Evolutionary conservation across 2,888 invertebrate species (phyloP).

Genomic region (Euzophera pinguis): DNA sequence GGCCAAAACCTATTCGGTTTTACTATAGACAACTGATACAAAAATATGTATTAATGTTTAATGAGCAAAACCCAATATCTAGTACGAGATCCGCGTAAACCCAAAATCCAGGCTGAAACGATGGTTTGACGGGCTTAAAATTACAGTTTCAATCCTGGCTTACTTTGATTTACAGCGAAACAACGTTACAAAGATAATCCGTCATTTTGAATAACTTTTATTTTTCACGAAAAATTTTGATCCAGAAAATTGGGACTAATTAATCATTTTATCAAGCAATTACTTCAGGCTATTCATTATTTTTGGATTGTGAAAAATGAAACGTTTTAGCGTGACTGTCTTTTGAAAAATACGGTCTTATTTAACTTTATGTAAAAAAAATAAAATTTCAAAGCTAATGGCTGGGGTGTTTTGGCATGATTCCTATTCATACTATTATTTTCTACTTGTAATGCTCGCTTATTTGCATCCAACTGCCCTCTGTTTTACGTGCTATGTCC

Average conservation of each 20-base stretch:
- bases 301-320: neutral
- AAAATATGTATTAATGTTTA: no score
- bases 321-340: neutral
- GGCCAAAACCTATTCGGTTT: no score
- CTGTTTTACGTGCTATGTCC: no score
- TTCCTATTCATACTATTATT: no score
- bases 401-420: no score
- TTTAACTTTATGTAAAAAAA: no score
- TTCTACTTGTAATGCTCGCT: no score
- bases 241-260: neutral
- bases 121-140: neutral
- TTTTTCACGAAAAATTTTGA: neutral
- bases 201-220: constrained; percentile 3
- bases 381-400: no score
- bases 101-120: neutral
- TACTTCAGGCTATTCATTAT: neutral
- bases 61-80: neutral
- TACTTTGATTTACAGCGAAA: neutral
- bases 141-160: neutral
- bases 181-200: neutral
- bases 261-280: constrained; percentile 2
- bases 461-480: no score
- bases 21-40: no score
- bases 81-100: neutral
- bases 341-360: neutral